Percentiles rank a stretch among this genome's conserved stretches.
These are phyloP conservation scores for Andrena cerasifolii DNA, from an alignment of 1,140 invertebrate genomes.

Conservation along the genomic window DNA sequence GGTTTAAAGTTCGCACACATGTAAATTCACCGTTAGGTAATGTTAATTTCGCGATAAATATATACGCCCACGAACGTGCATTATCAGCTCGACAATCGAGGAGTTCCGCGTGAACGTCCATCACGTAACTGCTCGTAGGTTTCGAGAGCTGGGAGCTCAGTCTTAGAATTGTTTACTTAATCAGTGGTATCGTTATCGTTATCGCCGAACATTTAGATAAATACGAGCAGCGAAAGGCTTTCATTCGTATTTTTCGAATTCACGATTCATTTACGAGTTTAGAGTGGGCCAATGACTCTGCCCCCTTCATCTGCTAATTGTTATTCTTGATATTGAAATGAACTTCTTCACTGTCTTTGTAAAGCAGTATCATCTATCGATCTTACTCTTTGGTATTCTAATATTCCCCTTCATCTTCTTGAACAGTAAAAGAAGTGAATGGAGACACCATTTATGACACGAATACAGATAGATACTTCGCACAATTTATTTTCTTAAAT, in stretches of 20 bases:
- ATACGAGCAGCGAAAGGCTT: neutral
- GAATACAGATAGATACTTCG: too few species aligned
- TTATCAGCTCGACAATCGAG: neutral
- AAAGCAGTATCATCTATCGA: too few species aligned
- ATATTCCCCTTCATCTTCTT: too few species aligned
- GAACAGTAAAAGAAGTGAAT: too few species aligned
- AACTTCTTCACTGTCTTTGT: too few species aligned
- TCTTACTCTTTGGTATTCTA: too few species aligned
- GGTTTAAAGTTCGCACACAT: constrained; percentile 46
- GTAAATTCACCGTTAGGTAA: neutral
- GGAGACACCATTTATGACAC: too few species aligned
- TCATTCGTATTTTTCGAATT: constrained; percentile 40
- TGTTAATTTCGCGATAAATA: neutral
- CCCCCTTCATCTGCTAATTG: too few species aligned
- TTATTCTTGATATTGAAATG: too few species aligned
- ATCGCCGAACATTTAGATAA: neutral
- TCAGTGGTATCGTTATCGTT: constrained; percentile 49
- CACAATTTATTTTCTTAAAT: neutral
- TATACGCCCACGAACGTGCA: neutral
- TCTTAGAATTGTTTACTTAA: constrained; percentile 8
- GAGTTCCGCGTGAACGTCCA: neutral
- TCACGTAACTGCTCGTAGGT: neutral
- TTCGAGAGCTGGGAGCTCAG: neutral
- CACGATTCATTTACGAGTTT: too few species aligned
- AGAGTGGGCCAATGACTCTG: too few species aligned